A percentile compares a stretch with the other conserved stretches of the same genome.
phyloP scores from a whole-genome alignment of 1,140 invertebrate genomes.

The Leptinotarsa undecemlineata region DNA sequence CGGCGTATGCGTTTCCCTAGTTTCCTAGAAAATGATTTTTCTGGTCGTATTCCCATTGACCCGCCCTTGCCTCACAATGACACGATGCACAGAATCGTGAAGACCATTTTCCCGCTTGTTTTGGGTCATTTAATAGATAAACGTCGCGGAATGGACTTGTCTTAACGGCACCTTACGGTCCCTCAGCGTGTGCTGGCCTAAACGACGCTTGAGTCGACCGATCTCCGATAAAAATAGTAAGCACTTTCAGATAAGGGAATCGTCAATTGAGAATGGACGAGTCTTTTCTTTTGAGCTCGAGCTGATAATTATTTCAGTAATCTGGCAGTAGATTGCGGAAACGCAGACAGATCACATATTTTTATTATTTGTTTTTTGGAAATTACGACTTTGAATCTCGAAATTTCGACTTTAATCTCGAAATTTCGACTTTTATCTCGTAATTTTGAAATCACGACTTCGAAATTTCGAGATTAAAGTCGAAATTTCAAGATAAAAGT shows the following conservation, averaged over 20 bases:
- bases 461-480: too few relatives aligned
- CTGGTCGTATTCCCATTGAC: neutral
- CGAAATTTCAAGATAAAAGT: too few relatives aligned
- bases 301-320: constrained; percentile 6
- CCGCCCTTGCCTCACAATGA: neutral
- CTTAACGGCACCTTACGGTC: constrained; percentile 53
- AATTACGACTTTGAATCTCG: too few relatives aligned
- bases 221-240: constrained; percentile 3
- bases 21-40: too few relatives aligned
- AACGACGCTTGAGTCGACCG: constrained; percentile 45
- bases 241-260: constrained; percentile 21
- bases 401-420: too few relatives aligned
- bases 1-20: too few relatives aligned
- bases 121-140: constrained; percentile 55
- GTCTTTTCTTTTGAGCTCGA: constrained; percentile 20
- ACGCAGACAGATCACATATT: too few relatives aligned
- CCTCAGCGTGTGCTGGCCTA: constrained; percentile 39
- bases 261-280: neutral
- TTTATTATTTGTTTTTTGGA: too few relatives aligned
- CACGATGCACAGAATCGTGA: constrained; percentile 1
- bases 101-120: constrained; percentile 53
- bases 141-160: constrained; percentile 50
- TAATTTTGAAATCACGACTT: too few relatives aligned
- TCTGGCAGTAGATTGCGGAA: neutral
- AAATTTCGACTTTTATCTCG: too few relatives aligned